Evolutionary conservation across 2,888 invertebrate genomes (phyloP).

Genomic region (Julus scandinavius): DNA sequence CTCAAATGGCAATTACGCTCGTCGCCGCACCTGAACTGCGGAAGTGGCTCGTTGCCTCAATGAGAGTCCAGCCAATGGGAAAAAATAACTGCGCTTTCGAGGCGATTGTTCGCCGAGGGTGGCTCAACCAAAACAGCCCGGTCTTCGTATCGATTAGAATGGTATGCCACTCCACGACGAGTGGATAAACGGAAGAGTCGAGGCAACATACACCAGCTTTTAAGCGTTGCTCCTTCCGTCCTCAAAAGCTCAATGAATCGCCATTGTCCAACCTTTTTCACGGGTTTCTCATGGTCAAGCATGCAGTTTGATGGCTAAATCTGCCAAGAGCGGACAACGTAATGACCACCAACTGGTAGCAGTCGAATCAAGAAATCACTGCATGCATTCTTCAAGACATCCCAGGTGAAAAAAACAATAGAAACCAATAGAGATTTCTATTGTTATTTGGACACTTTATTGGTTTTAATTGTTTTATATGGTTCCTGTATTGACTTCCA

Average conservation of each 20-base stretch:
- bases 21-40: conserved; percentile 34
- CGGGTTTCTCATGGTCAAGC: background rate
- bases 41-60: conserved; percentile 34
- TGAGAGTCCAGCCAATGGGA: background rate
- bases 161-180: background rate
- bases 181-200: background rate
- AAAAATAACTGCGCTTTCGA: conserved; percentile 16
- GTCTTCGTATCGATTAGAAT: background rate
- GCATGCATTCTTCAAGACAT: too few relatives aligned
- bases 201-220: background rate
- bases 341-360: background rate
- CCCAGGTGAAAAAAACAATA: too few relatives aligned
- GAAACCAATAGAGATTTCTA: too few relatives aligned
- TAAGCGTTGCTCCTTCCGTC: background rate
- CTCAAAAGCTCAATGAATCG: background rate
- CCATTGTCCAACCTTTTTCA: background rate
- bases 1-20: conserved; percentile 37
- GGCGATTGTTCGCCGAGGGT: conserved; percentile 25
- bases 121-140: background rate
- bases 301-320: background rate
- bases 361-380: too few relatives aligned
- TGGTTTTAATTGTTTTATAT: too few relatives aligned
- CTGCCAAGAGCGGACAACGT: background rate
- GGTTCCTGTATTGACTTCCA: too few relatives aligned
- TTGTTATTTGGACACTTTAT: too few relatives aligned